Conservation (phyloP, 2,113 vertebrate genomes). For the Thomomys bottae region DNA sequence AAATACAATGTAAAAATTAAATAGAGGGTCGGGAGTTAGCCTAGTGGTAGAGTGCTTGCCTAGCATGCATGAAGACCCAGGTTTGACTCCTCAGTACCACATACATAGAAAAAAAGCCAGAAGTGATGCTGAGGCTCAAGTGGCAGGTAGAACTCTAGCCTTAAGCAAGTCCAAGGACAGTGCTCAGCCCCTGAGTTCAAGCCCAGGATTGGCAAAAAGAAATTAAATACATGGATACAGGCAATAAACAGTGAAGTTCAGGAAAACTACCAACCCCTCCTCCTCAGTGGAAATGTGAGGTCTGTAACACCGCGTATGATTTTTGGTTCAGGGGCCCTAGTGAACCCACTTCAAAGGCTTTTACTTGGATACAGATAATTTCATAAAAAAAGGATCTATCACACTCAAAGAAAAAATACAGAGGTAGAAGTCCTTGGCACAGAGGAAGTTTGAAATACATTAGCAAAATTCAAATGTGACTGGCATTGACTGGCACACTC, state of each 20-base stretch:
- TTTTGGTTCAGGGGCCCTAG: neutral
- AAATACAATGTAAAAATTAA: too few relatives aligned
- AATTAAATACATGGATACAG: too few relatives aligned
- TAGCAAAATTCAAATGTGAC: neutral
- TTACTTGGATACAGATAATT: neutral
- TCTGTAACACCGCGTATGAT: neutral
- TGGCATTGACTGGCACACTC: neutral
- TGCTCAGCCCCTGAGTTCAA: too few relatives aligned
- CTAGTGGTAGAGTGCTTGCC: too few relatives aligned
- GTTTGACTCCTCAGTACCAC: too few relatives aligned
- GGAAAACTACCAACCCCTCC: neutral
- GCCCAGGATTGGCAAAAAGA: too few relatives aligned
- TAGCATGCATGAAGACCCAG: too few relatives aligned
- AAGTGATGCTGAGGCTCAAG: too few relatives aligned
- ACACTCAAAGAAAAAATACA: neutral
- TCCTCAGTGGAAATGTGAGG: neutral
- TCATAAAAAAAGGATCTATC: neutral
- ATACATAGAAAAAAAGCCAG: too few relatives aligned
- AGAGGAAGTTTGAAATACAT: neutral
- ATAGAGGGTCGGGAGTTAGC: too few relatives aligned
- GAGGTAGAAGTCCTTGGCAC: neutral
- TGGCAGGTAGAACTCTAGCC: too few relatives aligned
- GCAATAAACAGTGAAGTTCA: neutral
- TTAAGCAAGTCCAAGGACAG: too few relatives aligned
- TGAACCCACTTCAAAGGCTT: slow-evolving; percentile 30